Conservation (phyloP, 2,113 vertebrate genomes). For the Mastomys natalensis region DNA sequence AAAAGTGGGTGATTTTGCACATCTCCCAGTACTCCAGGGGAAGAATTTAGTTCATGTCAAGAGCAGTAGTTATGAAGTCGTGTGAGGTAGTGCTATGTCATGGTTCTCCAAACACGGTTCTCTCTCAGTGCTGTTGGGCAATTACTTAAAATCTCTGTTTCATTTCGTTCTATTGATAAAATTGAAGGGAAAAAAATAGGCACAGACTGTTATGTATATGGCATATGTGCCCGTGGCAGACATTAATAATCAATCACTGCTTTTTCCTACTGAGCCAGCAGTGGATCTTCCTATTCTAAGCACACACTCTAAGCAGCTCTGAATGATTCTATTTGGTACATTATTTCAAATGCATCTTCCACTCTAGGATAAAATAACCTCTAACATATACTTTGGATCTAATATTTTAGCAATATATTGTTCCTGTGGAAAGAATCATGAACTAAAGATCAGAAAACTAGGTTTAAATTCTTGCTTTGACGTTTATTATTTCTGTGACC, state of each 20-base stretch:
- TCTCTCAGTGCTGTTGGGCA: background rate
- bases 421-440: constrained; percentile 68
- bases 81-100: background rate
- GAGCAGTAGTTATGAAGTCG: background rate
- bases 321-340: constrained; percentile 42
- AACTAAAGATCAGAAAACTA: constrained; percentile 55
- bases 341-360: constrained; percentile 51
- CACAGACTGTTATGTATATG: background rate
- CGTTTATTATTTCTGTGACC: constrained; percentile 68
- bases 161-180: background rate
- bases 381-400: constrained; percentile 38
- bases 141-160: background rate
- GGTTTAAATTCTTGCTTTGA: constrained; percentile 70
- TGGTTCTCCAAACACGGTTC: background rate
- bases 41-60: background rate
- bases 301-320: background rate
- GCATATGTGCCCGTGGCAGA: background rate
- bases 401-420: constrained; percentile 68
- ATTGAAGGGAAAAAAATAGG: background rate
- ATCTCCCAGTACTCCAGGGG: background rate
- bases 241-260: constrained; percentile 28
- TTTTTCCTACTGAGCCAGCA: background rate
- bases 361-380: constrained; percentile 52
- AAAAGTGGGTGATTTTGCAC: background rate
- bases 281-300: background rate